These are phyloP conservation scores for Elachura formosa DNA, from an alignment of 2,113 vertebrate species.

Conservation along the genomic window DNA sequence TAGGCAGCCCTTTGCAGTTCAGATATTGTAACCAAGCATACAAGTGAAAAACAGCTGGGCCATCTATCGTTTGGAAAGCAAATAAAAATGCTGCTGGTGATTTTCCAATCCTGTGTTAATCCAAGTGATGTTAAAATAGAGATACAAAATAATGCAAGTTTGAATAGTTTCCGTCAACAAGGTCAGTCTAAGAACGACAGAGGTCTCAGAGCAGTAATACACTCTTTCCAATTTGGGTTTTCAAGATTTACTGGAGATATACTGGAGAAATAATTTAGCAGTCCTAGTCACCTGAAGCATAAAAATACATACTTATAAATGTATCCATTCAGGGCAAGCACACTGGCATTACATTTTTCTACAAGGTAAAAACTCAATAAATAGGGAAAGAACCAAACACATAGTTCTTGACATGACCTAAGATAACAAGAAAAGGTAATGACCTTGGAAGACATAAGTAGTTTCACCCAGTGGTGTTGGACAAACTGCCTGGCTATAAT, in stretches of 20 bases:
- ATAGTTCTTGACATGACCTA: not conserved
- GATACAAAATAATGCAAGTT: not conserved
- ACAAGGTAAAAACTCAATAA: not conserved
- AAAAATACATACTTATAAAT: not conserved
- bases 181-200: not conserved
- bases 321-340: not conserved
- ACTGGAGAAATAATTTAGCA: not conserved
- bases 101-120: not conserved
- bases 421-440: not conserved
- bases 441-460: not conserved
- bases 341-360: not conserved
- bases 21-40: not conserved
- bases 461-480: not conserved
- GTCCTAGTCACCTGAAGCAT: not conserved
- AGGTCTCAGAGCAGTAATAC: not conserved
- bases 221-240: not conserved
- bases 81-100: not conserved
- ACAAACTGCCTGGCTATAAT: not conserved
- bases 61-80: not conserved
- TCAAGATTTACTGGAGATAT: not conserved
- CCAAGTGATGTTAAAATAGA: not conserved
- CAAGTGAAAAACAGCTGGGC: not conserved
- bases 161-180: not conserved
- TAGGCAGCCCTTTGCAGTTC: not conserved
- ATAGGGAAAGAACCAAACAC: not conserved